Evolutionary conservation across 2,888 invertebrate genomes (phyloP), one percentile per base, ranked within the genome.

Genomic region (Ecdyonurus torrentis): DNA sequence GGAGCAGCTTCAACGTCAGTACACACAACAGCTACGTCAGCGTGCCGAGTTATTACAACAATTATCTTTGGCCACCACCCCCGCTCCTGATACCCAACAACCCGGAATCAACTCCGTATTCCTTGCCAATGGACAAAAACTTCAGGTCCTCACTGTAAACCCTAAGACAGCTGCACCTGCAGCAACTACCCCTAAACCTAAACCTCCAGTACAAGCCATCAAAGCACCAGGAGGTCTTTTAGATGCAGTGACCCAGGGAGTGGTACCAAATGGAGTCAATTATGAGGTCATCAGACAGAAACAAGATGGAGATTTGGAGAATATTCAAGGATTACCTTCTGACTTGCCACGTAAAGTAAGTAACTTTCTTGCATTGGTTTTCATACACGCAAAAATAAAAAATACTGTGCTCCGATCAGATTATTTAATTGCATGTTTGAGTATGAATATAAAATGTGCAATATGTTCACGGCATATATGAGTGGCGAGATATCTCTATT

Each of bases 201-300:
- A 5, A n/a, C 55, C 15, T 18, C 7, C 5, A 20, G 55, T 55
- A n/a, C n/a, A 55, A 20, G 22, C 55, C 22, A 20, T 55, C 15
- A 22, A 20, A 20, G 22, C 55, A 5, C 85, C 84, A 25, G 80
- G 81, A 66, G 78, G 80, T 22, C 80, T 87, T 1, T 79, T 91
- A 7, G 88, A 89, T 61, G 89, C 91, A 70, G 74, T 91, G 58
- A 89, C 90, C 0, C 87, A 86, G 72, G 87, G 85, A 0, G 86
- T 89, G 0, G 75, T 90, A 64, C 90, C 90, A 1, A 84, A 86
- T 0, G 87, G 86, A 1, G 84, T 89, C 1, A 85, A 91, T 69
- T 91, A 85, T 69, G 90, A 91, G 73, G 79, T 91, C 0, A 79
- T 89, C n/a, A 84, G 86, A 70, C 89, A 89, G 62, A 80, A 84